Evolutionary conservation across 1,140 invertebrate genomes (phyloP).

Genomic region (Cydia fagiglandana): DNA sequence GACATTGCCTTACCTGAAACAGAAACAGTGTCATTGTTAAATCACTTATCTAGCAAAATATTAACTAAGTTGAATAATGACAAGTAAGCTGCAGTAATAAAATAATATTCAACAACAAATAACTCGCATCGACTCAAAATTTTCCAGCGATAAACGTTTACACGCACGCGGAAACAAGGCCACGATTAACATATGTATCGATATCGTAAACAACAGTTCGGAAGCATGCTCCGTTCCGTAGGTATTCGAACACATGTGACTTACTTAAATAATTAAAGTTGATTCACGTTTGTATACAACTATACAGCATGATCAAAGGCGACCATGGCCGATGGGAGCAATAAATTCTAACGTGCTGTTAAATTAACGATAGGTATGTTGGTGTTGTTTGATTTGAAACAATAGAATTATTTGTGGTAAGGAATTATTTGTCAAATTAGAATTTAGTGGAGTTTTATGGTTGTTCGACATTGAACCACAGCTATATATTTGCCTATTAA

Average conservation of each 20-base stretch:
- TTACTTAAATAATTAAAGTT: slow-evolving; percentile 28
- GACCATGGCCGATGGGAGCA: slow-evolving; percentile 15
- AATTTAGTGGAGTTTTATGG: slow-evolving; percentile 19
- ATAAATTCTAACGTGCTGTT: slow-evolving; percentile 10
- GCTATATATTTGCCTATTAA: slow-evolving; percentile 23
- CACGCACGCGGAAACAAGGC: slow-evolving; percentile 32
- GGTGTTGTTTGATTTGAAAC: slow-evolving; percentile 1
- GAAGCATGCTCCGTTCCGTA: slow-evolving; percentile 22
- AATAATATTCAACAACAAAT: slow-evolving; percentile 22
- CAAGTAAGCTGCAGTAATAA: slow-evolving; percentile 7
- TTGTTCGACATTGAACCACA: slow-evolving; percentile 18
- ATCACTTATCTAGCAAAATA: slow-evolving; percentile 23
- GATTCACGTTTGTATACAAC: slow-evolving; percentile 10
- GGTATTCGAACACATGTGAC: slow-evolving; percentile 17
- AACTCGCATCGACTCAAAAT: slow-evolving; percentile 33
- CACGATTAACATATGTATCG: slow-evolving; percentile 32
- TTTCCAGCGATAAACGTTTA: slow-evolving; percentile 37
- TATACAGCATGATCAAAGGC: not conserved
- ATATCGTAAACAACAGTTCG: slow-evolving; percentile 23
- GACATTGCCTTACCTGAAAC: slow-evolving; percentile 76
- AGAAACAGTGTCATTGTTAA: slow-evolving; percentile 38
- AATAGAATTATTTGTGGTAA: not conserved
- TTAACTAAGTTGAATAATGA: not conserved
- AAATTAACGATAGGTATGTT: slow-evolving; percentile 4
- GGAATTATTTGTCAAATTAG: slow-evolving; percentile 1